phyloP scores from a whole-genome alignment of 1,140 invertebrate species.

The Camponotus pennsylvanicus region DNA sequence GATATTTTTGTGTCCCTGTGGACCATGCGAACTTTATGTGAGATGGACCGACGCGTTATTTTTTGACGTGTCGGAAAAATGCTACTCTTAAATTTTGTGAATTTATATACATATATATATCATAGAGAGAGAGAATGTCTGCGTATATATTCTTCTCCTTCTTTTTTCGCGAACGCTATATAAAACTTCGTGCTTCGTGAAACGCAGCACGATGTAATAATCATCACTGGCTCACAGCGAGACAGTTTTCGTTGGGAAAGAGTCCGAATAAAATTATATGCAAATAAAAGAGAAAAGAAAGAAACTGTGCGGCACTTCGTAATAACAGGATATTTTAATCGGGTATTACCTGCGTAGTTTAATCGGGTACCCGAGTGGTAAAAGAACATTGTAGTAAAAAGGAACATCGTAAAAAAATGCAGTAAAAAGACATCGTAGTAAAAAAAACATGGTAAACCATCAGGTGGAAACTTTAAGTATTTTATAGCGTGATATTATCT shows the following conservation, averaged over 20 bases:
- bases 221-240: not conserved
- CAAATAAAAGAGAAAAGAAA: slow-evolving; percentile 3
- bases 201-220: slow-evolving; percentile 19
- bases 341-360: not conserved
- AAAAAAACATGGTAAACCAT: not conserved
- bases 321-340: slow-evolving; percentile 12
- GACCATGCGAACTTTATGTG: not conserved
- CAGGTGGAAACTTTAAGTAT: not conserved
- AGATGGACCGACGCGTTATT: not conserved
- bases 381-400: too few species aligned
- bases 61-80: not conserved
- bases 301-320: not conserved
- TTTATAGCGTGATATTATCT: not conserved
- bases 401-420: too few species aligned
- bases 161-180: not conserved
- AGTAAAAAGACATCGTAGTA: too few species aligned
- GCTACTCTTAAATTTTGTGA: slow-evolving; percentile 7
- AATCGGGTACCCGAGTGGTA: not conserved
- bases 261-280: slow-evolving; percentile 33
- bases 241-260: slow-evolving; percentile 13
- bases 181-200: slow-evolving; percentile 17
- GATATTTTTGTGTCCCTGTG: not conserved
- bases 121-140: not conserved
- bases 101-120: not conserved
- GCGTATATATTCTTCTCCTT: not conserved